Conservation (phyloP, 2,888 invertebrate genomes). For the Entomobrya proxima region DNA sequence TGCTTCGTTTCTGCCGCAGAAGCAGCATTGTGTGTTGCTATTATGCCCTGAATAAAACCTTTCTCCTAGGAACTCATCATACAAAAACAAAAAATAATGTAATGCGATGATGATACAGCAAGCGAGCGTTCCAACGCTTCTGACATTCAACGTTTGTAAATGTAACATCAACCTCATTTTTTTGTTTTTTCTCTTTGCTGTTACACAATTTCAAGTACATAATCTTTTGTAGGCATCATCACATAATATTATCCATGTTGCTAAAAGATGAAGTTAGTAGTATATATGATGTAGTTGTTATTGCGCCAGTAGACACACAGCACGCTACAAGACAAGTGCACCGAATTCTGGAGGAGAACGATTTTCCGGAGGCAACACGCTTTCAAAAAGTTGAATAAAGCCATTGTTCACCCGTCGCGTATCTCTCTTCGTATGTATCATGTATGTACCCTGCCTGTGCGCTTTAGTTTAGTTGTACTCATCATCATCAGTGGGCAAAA, state of each 20-base stretch:
- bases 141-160: neutral
- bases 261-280: slow-evolving; percentile 10
- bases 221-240: slow-evolving; percentile 45
- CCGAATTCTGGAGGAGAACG: slow-evolving; percentile 11
- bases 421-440: neutral
- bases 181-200: neutral
- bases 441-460: neutral
- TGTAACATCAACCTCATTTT: neutral
- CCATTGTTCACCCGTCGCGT: slow-evolving; percentile 50
- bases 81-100: neutral
- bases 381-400: slow-evolving; percentile 61
- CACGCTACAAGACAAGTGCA: neutral
- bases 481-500: too few relatives aligned
- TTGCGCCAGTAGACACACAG: neutral
- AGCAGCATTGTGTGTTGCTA: neutral
- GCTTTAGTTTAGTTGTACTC: neutral
- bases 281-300: neutral
- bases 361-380: slow-evolving; percentile 52
- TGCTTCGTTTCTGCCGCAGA: neutral
- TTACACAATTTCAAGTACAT: slow-evolving; percentile 5
- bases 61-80: neutral
- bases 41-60: neutral
- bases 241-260: neutral
- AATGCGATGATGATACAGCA: neutral
- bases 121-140: neutral